Evolutionary conservation across 2,113 vertebrate species (phyloP).

Genomic region (Steatornis caripensis): DNA sequence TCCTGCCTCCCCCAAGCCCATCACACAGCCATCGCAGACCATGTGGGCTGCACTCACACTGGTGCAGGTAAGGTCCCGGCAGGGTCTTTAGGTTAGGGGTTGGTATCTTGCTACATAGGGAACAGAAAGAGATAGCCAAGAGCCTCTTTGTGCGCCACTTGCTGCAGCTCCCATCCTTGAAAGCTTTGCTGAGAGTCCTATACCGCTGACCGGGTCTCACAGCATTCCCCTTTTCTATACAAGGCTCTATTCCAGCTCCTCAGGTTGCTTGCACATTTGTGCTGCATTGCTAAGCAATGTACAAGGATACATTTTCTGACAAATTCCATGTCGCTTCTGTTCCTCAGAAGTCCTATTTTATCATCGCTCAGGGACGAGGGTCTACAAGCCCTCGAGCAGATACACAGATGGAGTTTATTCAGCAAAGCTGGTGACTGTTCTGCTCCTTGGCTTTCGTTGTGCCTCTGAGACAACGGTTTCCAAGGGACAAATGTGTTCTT

Average conservation of each 20-base stretch:
- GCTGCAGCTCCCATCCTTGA: neutral
- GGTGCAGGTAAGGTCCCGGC: neutral
- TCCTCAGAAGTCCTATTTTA: neutral
- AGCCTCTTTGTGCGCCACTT: neutral
- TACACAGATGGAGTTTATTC: neutral
- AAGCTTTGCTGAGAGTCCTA: neutral
- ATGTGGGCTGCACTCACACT: fast-evolving
- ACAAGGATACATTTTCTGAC: neutral
- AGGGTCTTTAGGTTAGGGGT: neutral
- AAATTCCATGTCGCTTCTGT: neutral
- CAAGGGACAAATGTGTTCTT: neutral
- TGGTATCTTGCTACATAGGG: neutral
- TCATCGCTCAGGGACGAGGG: neutral
- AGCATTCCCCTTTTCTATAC: neutral
- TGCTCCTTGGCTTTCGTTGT: neutral
- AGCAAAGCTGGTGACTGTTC: neutral
- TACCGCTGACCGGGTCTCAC: neutral
- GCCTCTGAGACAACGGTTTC: neutral
- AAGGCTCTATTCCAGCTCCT: neutral
- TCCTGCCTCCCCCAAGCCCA: neutral
- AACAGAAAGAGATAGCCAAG: neutral
- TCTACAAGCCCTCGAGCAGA: neutral
- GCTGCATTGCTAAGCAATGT: neutral
- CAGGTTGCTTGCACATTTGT: neutral
- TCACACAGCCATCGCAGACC: fast-evolving